Evolutionary conservation across 2,797 vertebrate genomes (phyloP).

Genomic region (Cynopterus sphinx): DNA sequence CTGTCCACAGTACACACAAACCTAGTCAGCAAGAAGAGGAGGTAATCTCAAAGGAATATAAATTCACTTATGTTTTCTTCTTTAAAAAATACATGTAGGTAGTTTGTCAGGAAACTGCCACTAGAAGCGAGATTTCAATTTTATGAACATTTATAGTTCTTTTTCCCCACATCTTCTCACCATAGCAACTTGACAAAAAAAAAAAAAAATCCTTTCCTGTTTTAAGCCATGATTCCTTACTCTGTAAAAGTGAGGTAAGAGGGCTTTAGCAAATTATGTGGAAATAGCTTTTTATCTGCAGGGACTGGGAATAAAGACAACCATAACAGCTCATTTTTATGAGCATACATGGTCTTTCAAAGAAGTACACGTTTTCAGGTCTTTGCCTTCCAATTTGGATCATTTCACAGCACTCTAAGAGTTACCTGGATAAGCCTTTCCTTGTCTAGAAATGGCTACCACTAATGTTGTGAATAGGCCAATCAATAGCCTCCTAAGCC

Average conservation of each 20-base stretch:
- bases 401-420: constrained; percentile 4
- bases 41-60: rapidly evolving
- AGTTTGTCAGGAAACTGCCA: constrained; percentile 50
- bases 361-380: constrained; percentile 48
- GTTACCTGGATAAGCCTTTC: neutral
- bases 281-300: constrained; percentile 61
- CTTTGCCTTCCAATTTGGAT: constrained; percentile 48
- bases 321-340: constrained; percentile 55
- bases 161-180: constrained; percentile 66
- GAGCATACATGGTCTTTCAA: neutral
- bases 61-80: constrained; percentile 8
- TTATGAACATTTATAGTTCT: constrained; percentile 49
- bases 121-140: constrained; percentile 64
- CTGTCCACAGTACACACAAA: constrained; percentile 39
- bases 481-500: neutral
- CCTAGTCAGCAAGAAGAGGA: neutral
- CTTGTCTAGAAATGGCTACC: neutral
- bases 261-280: constrained; percentile 20
- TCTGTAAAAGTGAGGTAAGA: constrained; percentile 51
- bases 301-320: constrained; percentile 55
- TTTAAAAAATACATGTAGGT: neutral
- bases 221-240: constrained; percentile 63
- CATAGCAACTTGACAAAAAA: constrained; percentile 57
- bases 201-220: neutral
- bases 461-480: neutral